Percentiles rank a stretch among this genome's conserved stretches.
These are phyloP conservation scores for Eretmocerus hayati DNA, from an alignment of 2,888 invertebrate genomes.

Conservation along the genomic window DNA sequence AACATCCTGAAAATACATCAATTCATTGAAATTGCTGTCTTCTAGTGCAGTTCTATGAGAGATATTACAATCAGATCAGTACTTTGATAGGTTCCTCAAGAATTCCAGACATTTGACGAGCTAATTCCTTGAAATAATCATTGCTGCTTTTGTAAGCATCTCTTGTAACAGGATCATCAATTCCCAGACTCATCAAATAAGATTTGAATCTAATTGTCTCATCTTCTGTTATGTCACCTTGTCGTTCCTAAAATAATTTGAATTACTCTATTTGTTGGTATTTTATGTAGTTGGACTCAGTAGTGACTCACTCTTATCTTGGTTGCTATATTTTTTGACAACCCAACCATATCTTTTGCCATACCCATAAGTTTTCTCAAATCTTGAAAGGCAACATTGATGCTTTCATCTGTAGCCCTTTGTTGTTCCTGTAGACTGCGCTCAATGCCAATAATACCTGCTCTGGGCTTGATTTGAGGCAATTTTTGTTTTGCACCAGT, in stretches of 20 bases:
- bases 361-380: conserved; percentile 87
- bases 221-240: conserved; percentile 94
- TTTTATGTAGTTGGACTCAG: no score
- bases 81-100: conserved; percentile 76
- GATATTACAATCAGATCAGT: background rate
- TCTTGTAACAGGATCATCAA: conserved; percentile 95
- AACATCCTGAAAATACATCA: conserved; percentile 56
- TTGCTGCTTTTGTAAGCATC: conserved; percentile 80
- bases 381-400: conserved; percentile 91
- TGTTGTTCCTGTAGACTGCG: conserved; percentile 84
- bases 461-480: conserved; percentile 61
- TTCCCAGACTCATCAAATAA: conserved; percentile 91
- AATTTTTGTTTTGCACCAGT: conserved; percentile 22
- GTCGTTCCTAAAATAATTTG: conserved; percentile 69
- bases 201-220: conserved; percentile 95
- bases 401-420: conserved; percentile 84
- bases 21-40: background rate
- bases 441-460: conserved; percentile 95
- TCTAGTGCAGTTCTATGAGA: background rate
- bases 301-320: conserved; percentile 73
- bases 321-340: conserved; percentile 85
- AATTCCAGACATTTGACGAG: conserved; percentile 78
- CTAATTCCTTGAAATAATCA: conserved; percentile 77
- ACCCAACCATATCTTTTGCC: conserved; percentile 94
- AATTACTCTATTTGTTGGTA: no score